Percentiles rank a stretch among this genome's conserved stretches.
These are phyloP conservation scores for Rattus rattus DNA, from an alignment of 2,113 vertebrate genomes.

Conservation along the genomic window DNA sequence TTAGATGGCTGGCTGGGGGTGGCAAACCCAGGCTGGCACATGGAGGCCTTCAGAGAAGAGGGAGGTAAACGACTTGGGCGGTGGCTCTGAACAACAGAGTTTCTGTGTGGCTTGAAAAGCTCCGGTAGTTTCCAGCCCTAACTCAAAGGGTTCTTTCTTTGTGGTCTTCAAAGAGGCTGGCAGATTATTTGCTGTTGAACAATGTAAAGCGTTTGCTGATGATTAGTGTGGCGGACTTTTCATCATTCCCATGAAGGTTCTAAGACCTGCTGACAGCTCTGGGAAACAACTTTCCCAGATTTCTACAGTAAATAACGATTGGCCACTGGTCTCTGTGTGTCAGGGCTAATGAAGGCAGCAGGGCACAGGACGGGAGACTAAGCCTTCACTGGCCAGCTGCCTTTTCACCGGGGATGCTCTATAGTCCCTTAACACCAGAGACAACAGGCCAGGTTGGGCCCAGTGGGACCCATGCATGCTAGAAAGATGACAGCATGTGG, in stretches of 20 bases:
- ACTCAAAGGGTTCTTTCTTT: conserved; percentile 65
- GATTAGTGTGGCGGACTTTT: conserved; percentile 45
- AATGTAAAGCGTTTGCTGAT: conserved; percentile 8
- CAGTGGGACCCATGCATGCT: neutral
- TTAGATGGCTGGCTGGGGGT: neutral
- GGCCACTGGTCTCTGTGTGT: neutral
- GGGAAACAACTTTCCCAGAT: conserved; percentile 23
- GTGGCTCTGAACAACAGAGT: neutral
- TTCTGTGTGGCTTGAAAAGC: neutral
- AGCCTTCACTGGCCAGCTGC: neutral
- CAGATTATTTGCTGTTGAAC: conserved; percentile 27
- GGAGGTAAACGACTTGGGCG: neutral
- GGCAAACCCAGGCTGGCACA: neutral
- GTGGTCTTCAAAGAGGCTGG: conserved; percentile 11
- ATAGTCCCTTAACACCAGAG: neutral
- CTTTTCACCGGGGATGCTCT: neutral
- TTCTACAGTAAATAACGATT: conserved; percentile 30
- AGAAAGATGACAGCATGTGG: neutral
- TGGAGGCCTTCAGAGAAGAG: neutral
- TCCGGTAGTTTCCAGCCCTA: conserved; percentile 18
- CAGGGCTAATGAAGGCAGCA: conserved; percentile 48
- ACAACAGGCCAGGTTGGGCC: neutral
- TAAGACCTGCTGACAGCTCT: conserved; percentile 18
- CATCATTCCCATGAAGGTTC: conserved; percentile 24
- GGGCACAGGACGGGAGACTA: accelerated